Conservation (phyloP, 2,113 vertebrate genomes). For the Platanista minor region DNA sequence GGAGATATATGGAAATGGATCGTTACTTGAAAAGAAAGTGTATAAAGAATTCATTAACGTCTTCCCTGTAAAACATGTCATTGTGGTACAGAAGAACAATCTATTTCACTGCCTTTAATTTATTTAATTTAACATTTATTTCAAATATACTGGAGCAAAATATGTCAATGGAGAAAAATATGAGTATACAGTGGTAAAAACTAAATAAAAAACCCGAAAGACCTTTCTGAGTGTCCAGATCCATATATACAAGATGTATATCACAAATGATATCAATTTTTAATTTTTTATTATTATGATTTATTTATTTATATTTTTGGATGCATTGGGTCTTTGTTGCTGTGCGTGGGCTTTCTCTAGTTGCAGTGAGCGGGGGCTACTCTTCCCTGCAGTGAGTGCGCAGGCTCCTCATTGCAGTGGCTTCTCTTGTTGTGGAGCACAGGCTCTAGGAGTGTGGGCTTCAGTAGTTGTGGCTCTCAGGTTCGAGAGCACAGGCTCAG, state of each 20-base stretch:
- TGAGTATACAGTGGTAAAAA: background rate
- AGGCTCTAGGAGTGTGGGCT: too few species aligned
- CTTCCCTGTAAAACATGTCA: background rate
- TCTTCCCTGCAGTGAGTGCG: too few species aligned
- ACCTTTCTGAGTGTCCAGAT: background rate
- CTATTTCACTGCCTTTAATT: background rate
- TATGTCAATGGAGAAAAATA: background rate
- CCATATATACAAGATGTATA: background rate
- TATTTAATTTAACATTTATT: background rate
- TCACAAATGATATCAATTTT: background rate
- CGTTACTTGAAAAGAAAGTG: background rate
- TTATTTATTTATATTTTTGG: too few species aligned
- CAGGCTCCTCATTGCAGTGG: too few species aligned
- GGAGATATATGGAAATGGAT: background rate
- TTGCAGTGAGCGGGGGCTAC: too few species aligned
- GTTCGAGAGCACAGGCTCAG: too few species aligned
- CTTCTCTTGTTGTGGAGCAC: too few species aligned
- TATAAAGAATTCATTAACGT: background rate
- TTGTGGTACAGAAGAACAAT: background rate
- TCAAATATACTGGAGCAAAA: background rate
- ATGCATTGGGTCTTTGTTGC: too few species aligned
- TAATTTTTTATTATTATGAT: too few species aligned
- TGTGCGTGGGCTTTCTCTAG: too few species aligned
- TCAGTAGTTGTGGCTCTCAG: too few species aligned
- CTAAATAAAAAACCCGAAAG: background rate